A percentile compares a stretch with the other conserved stretches of the same genome.
Conservation (phyloP, 2,113 vertebrate species). For the Ciconia boyciana region DNA sequence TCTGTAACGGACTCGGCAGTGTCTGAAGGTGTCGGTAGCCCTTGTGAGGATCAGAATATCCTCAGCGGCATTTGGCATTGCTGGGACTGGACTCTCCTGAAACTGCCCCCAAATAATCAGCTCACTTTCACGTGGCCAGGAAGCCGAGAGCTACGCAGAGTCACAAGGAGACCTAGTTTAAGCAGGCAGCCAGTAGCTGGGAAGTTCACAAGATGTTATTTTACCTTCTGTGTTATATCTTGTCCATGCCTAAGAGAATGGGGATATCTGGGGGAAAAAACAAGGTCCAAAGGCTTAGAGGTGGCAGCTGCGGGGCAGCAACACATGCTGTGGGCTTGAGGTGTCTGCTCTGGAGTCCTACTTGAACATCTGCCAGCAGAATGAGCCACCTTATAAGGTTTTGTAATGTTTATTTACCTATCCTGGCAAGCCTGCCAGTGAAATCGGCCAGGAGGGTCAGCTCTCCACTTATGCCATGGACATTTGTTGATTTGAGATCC, state of each 20-base stretch:
- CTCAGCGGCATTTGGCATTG: accelerated
- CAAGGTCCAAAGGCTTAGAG: not conserved
- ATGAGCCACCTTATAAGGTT: not conserved
- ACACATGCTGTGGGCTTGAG: not conserved
- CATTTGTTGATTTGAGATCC: not conserved
- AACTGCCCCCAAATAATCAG: not conserved
- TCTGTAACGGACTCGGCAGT: not conserved
- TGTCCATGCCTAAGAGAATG: not conserved
- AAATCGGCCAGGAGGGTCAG: not conserved
- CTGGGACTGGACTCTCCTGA: not conserved
- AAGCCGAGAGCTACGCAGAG: not conserved
- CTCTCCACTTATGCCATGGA: not conserved
- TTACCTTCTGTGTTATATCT: not conserved
- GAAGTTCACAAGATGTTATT: not conserved
- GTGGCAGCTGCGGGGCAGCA: not conserved
- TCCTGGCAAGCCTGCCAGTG: not conserved
- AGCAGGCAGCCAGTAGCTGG: not conserved
- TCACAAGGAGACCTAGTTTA: not conserved
- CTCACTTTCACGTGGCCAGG: not conserved
- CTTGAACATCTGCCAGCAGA: not conserved
- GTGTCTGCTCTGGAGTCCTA: not conserved
- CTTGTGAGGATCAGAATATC: not conserved
- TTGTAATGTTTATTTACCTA: not conserved
- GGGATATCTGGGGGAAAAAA: not conserved
- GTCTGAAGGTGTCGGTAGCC: not conserved